phyloP scores from a whole-genome alignment of 2,113 vertebrate species.

The Xiphophorus maculatus region DNA sequence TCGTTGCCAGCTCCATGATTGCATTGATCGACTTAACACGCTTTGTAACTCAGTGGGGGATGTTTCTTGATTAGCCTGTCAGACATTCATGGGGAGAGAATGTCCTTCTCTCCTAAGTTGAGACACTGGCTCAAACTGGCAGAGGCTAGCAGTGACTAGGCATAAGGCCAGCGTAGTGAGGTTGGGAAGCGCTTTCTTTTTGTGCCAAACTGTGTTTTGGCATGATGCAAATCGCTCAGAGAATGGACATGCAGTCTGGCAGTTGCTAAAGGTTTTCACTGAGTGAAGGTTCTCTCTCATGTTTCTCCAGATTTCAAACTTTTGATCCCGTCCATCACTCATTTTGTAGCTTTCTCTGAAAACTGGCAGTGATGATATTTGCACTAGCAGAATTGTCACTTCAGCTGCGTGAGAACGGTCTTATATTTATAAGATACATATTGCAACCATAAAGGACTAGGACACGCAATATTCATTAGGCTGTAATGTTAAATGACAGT shows the following conservation, averaged over 20 bases:
- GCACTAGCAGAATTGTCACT: neutral
- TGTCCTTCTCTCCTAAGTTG: conserved; percentile 46
- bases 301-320: conserved; percentile 25
- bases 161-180: conserved; percentile 49
- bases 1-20: conserved; percentile 61
- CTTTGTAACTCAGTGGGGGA: conserved; percentile 44
- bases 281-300: conserved; percentile 6
- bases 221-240: conserved; percentile 33
- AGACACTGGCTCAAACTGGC: conserved; percentile 47
- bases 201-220: conserved; percentile 60
- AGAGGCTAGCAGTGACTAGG: conserved; percentile 47
- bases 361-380: neutral
- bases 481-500: no score
- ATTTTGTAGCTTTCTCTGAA: neutral
- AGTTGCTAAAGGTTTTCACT: conserved; percentile 33
- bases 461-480: neutral
- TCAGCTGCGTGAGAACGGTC: neutral
- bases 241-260: conserved; percentile 51
- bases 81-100: conserved; percentile 40
- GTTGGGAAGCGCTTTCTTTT: conserved; percentile 51
- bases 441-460: neutral
- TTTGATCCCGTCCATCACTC: conserved; percentile 18
- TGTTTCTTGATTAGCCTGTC: conserved; percentile 58
- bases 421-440: neutral
- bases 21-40: conserved; percentile 67